Evolutionary conservation across 30 jellyfish, hydroid and myxozoan genomes (phyloP).

Genomic region (Mastigias papua): DNA sequence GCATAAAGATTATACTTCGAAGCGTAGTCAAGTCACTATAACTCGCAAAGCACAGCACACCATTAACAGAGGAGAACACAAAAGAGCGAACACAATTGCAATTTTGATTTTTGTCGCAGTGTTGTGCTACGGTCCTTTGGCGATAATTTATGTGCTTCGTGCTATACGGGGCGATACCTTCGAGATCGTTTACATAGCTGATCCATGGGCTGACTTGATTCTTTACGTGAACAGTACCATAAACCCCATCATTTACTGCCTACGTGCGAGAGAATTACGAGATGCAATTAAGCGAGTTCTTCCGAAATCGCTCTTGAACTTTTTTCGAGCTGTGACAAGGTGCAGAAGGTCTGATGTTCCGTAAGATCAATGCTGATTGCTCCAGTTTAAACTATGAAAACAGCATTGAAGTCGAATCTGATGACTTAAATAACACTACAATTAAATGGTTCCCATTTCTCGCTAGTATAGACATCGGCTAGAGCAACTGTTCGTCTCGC

Average conservation of each 20-base stretch:
- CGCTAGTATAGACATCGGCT: too few relatives aligned
- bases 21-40: neutral
- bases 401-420: too few relatives aligned
- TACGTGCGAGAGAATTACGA: conserved; percentile 27
- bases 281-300: conserved; percentile 12
- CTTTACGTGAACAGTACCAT: conserved; percentile 43
- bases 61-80: conserved; percentile 6
- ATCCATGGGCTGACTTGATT: conserved; percentile 60
- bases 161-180: conserved; percentile 36
- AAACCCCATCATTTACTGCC: conserved; percentile 63
- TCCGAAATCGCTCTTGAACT: neutral
- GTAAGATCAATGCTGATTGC: neutral
- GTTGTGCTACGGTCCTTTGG: conserved; percentile 46
- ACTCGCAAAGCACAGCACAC: neutral
- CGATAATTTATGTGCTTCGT: conserved; percentile 27
- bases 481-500: too few relatives aligned
- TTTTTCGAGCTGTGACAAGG: neutral
- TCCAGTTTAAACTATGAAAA: neutral
- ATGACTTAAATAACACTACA: too few relatives aligned
- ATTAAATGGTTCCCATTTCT: too few relatives aligned
- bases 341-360: neutral
- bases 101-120: conserved; percentile 18
- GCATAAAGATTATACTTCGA: neutral
- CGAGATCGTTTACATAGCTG: conserved; percentile 35
- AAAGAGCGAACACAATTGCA: conserved; percentile 35